phyloP scores from a whole-genome alignment of 1,140 invertebrate species.

The Trissolcus basalis region DNA sequence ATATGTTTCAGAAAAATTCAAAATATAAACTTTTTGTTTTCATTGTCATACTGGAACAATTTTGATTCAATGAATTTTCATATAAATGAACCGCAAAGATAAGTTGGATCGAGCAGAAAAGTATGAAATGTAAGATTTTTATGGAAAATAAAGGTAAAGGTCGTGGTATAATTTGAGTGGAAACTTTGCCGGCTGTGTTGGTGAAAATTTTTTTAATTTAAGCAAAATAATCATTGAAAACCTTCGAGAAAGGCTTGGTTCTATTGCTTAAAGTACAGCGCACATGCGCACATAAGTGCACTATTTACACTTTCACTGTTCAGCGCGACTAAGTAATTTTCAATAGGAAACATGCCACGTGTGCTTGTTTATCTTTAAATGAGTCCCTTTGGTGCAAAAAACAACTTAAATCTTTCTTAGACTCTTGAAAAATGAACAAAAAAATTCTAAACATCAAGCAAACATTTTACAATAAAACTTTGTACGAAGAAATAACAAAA shows the following conservation, averaged over 20 bases:
- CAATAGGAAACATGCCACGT: slow-evolving; percentile 19
- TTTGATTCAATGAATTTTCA: too few relatives aligned
- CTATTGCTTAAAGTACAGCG: slow-evolving; percentile 52
- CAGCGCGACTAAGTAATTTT: slow-evolving; percentile 50
- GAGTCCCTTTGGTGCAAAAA: neutral
- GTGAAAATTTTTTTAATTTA: slow-evolving; percentile 1
- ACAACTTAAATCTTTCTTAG: too few relatives aligned
- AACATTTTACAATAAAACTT: too few relatives aligned
- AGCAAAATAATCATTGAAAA: slow-evolving; percentile 22
- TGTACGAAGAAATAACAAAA: too few relatives aligned
- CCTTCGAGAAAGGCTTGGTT: slow-evolving; percentile 44
- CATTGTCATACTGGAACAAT: too few relatives aligned
- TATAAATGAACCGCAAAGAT: too few relatives aligned
- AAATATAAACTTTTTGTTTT: too few relatives aligned
- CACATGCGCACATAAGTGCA: slow-evolving; percentile 58
- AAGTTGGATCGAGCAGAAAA: too few relatives aligned
- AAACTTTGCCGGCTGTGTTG: neutral
- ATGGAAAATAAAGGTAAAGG: too few relatives aligned
- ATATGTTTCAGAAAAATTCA: too few relatives aligned
- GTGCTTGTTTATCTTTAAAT: slow-evolving; percentile 12
- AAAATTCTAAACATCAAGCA: too few relatives aligned
- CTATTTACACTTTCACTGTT: slow-evolving; percentile 59
- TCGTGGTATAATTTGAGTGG: neutral
- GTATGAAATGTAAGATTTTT: too few relatives aligned
- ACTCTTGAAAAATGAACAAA: slow-evolving; percentile 4